These are phyloP conservation scores for Coregonus ussuriensis DNA, from an alignment of 2,797 vertebrate species.

Conservation along the genomic window DNA sequence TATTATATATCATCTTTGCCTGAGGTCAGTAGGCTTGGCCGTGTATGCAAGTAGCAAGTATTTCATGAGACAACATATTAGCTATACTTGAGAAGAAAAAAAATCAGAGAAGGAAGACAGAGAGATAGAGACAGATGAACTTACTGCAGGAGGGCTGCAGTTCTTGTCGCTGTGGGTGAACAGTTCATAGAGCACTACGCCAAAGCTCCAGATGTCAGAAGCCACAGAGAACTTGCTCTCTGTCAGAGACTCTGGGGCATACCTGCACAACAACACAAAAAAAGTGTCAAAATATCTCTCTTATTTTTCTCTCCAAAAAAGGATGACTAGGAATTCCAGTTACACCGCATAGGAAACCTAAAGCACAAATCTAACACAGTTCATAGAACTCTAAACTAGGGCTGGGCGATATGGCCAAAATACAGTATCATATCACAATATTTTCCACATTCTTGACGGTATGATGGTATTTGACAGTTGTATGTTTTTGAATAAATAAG, in stretches of 20 bases:
- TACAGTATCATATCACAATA: too few species aligned
- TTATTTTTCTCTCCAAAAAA: not conserved
- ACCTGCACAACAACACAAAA: conserved; percentile 76
- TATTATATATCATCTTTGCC: too few species aligned
- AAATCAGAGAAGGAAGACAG: not conserved
- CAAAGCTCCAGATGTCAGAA: conserved; percentile 97
- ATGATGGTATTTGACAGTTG: too few species aligned
- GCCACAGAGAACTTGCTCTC: conserved; percentile 97
- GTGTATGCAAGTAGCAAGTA: too few species aligned
- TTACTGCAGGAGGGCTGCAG: conserved; percentile 93
- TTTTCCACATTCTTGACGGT: too few species aligned
- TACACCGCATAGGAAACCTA: not conserved
- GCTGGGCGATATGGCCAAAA: too few species aligned
- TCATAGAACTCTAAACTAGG: too few species aligned
- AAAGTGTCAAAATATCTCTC: not conserved
- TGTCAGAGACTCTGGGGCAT: conserved; percentile 93
- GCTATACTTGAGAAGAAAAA: not conserved
- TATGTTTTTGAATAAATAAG: too few species aligned
- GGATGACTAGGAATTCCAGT: not conserved
- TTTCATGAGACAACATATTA: not conserved
- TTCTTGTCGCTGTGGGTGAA: conserved; percentile 95
- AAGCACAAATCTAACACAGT: too few species aligned
- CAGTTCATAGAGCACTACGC: conserved; percentile 95
- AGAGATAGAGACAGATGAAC: not conserved
- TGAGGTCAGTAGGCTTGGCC: too few species aligned